phyloP scores from a whole-genome alignment of 2,113 vertebrate genomes.

The Pterocles burchelli region DNA sequence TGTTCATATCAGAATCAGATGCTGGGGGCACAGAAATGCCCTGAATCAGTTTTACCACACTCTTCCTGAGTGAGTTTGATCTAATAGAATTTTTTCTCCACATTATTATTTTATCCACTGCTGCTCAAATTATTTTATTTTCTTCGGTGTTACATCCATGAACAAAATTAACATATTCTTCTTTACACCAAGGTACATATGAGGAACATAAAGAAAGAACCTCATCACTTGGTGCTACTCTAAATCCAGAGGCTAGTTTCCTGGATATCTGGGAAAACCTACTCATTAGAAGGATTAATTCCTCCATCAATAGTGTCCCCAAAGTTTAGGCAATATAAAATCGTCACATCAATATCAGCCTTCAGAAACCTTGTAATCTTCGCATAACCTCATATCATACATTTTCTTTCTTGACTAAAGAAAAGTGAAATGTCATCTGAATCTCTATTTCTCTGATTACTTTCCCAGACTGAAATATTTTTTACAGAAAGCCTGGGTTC shows the following conservation, averaged over 20 bases:
- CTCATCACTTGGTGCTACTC: neutral
- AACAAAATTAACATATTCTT: neutral
- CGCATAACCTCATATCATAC: neutral
- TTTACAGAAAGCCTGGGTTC: neutral
- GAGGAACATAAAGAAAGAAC: neutral
- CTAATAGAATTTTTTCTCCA: neutral
- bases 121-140: neutral
- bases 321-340: neutral
- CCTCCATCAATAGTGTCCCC: neutral
- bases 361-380: neutral
- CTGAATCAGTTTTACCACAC: neutral
- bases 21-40: neutral
- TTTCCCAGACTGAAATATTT: neutral
- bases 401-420: neutral
- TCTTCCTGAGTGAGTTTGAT: neutral
- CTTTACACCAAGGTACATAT: neutral
- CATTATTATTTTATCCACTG: neutral
- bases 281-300: neutral
- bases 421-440: neutral
- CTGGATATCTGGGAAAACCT: neutral
- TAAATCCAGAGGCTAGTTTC: neutral
- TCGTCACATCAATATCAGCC: neutral
- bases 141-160: neutral
- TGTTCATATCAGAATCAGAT: neutral
- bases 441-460: neutral